Conservation (phyloP, 2,797 vertebrate species). For the Parotocinclus haroldoi region DNA sequence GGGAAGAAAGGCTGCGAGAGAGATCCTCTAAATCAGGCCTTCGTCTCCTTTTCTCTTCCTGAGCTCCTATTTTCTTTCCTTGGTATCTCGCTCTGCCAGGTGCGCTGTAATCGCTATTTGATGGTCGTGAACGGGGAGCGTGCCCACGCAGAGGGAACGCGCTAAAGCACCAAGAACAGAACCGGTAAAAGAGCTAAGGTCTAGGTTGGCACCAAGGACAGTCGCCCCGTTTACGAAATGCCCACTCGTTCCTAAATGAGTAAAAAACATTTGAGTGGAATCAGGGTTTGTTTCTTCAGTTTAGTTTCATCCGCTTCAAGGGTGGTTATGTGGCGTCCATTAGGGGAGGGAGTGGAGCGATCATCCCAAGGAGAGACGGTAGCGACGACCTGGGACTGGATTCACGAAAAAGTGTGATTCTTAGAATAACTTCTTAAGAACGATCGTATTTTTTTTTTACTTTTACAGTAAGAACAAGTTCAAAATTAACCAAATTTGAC, state of each 20-base stretch:
- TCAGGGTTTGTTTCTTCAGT: too few relatives aligned
- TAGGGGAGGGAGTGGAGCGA: too few relatives aligned
- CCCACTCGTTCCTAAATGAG: slow-evolving; percentile 21
- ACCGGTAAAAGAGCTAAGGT: slow-evolving; percentile 41
- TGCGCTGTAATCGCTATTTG: slow-evolving; percentile 17
- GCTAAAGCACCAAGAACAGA: slow-evolving; percentile 56
- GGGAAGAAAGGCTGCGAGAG: slow-evolving; percentile 16
- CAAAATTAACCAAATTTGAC: too few relatives aligned
- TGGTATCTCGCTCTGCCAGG: slow-evolving; percentile 34
- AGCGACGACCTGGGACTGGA: too few relatives aligned
- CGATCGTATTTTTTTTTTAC: too few relatives aligned
- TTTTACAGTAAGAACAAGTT: too few relatives aligned
- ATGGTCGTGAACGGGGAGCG: slow-evolving; percentile 57
- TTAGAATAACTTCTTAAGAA: too few relatives aligned
- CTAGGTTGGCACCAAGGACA: slow-evolving; percentile 57
- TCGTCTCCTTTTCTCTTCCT: slow-evolving; percentile 24
- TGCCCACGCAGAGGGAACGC: slow-evolving; percentile 38
- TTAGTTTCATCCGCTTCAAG: too few relatives aligned
- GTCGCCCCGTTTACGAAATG: slow-evolving; percentile 5
- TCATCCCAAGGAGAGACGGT: too few relatives aligned
- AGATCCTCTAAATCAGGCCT: slow-evolving; percentile 40
- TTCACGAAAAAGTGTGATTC: too few relatives aligned
- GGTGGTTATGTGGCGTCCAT: too few relatives aligned
- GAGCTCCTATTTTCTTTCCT: slow-evolving; percentile 40
- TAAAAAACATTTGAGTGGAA: too few relatives aligned